Evolutionary conservation across 1,140 invertebrate species (phyloP).

Genomic region (Philopotamus ludificatus): DNA sequence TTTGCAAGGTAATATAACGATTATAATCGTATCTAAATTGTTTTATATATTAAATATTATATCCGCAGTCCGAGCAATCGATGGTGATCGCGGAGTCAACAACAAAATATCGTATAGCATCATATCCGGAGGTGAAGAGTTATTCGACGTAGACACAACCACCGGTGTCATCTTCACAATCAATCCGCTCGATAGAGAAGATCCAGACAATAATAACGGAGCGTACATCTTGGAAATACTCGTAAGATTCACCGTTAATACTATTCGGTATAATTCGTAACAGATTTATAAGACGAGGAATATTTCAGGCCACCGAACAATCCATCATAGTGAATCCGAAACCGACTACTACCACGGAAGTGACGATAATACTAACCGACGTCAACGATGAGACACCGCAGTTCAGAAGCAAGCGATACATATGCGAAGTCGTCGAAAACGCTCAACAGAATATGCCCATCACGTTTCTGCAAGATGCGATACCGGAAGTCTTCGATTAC

Average conservation of each 20-base stretch:
- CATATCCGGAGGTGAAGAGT: constrained; percentile 69
- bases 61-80: constrained; percentile 76
- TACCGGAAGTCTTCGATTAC: constrained; percentile 88
- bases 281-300: constrained; percentile 11
- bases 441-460: constrained; percentile 87
- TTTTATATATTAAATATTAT: neutral
- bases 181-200: constrained; percentile 77
- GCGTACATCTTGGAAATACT: constrained; percentile 85
- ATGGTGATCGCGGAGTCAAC: constrained; percentile 89
- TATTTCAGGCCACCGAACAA: constrained; percentile 67
- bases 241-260: constrained; percentile 48
- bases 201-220: constrained; percentile 74
- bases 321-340: constrained; percentile 61
- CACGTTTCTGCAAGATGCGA: constrained; percentile 75
- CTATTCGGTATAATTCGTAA: constrained; percentile 8
- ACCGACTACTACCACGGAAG: constrained; percentile 80
- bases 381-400: constrained; percentile 91
- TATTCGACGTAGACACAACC: constrained; percentile 73
- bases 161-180: constrained; percentile 79
- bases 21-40: neutral
- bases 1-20: constrained; percentile 59
- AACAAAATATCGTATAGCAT: constrained; percentile 84
- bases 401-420: constrained; percentile 76
- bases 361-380: constrained; percentile 91
- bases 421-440: constrained; percentile 90